Evolutionary conservation across 2,113 vertebrate genomes (phyloP), one percentile per base, ranked within the genome.

Genomic region (Plotosus lineatus): DNA sequence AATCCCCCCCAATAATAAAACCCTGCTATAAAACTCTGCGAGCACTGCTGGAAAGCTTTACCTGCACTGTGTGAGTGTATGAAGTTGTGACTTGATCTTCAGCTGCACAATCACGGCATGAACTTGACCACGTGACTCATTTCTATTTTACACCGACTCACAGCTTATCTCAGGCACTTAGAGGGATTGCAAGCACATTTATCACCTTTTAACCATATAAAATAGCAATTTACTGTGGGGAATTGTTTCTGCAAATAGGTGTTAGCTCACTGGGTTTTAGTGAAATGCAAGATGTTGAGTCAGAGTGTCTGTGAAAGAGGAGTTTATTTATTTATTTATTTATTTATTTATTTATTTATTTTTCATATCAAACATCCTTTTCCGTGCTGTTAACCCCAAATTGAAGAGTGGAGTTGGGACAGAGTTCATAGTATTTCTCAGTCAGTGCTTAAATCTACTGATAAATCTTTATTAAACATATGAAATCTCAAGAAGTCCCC

Each of bases 101-200:
- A 58, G 40, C 14, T 46, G 38, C 53, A 21, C 14, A 71, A 33
- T 44, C 79, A 61, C 33, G 63, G 51, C 53, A 26, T 31, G 28
- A 46, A 33, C 28, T 46, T 21, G n/a, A 33, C 19, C 66, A 72
- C 33, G 66, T 80, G 68, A 61, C 66, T 80, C 21, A 2, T 23
- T 73, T 50, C 63, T 73, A 73, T 80, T 69, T 60, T 17, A 31
- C n/a, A n/a, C 28, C 15, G 55, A 56, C 42, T 61, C 79, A 50
- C 9, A 44, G 66, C 68, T 80, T 61, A 72, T 80, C 77, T 56
- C 50, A 9, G 66, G n/a, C 65, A 31, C 56, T 80, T 42, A 7
- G 31, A 61, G 7, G 4, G 40, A n/a, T 21, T 72, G 78, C 26
- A 36, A 5, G 6, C 50, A 74, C 31, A 61, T 72, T 73, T 80